Percentiles rank a stretch among this genome's conserved stretches.
Conservation (phyloP, 1,140 invertebrate genomes). For the Lepidostoma basale region DNA sequence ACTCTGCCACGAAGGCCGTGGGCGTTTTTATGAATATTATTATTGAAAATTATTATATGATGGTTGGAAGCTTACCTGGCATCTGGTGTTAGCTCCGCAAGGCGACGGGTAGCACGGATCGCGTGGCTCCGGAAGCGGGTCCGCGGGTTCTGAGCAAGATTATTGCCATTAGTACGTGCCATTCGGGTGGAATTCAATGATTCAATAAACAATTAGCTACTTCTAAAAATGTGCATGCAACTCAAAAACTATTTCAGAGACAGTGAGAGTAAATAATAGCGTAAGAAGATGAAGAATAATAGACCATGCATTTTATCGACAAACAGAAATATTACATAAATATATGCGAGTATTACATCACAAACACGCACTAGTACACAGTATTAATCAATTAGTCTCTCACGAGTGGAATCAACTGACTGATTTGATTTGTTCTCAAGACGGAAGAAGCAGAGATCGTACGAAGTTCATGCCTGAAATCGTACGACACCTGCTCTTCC, state of each 20-base stretch:
- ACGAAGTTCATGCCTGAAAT: slow-evolving; percentile 45
- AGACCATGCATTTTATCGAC: slow-evolving; percentile 5
- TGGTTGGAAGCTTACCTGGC: slow-evolving; percentile 62
- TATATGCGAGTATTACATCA: too few species aligned
- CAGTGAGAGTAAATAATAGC: slow-evolving; percentile 9
- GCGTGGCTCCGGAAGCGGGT: slow-evolving; percentile 55
- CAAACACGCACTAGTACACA: slow-evolving; percentile 12
- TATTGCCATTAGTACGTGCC: background rate
- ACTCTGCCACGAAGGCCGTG: too few species aligned
- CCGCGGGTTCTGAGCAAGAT: slow-evolving; percentile 48
- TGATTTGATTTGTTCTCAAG: background rate
- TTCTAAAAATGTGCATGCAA: slow-evolving; percentile 7
- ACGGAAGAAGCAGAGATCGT: slow-evolving; percentile 43
- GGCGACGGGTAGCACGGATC: slow-evolving; percentile 75
- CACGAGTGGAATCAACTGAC: too few species aligned
- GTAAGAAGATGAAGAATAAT: slow-evolving; percentile 12
- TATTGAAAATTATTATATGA: too few species aligned
- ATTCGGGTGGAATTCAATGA: background rate
- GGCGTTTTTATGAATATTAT: too few species aligned
- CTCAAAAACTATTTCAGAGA: slow-evolving; percentile 17
- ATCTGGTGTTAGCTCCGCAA: slow-evolving; percentile 75
- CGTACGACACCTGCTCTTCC: slow-evolving; percentile 16
- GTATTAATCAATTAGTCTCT: too few species aligned
- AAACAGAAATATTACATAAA: slow-evolving; percentile 28
- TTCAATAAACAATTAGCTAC: slow-evolving; percentile 2